phyloP scores from a whole-genome alignment of 2,888 invertebrate genomes.

The Limnephilus marmoratus region DNA sequence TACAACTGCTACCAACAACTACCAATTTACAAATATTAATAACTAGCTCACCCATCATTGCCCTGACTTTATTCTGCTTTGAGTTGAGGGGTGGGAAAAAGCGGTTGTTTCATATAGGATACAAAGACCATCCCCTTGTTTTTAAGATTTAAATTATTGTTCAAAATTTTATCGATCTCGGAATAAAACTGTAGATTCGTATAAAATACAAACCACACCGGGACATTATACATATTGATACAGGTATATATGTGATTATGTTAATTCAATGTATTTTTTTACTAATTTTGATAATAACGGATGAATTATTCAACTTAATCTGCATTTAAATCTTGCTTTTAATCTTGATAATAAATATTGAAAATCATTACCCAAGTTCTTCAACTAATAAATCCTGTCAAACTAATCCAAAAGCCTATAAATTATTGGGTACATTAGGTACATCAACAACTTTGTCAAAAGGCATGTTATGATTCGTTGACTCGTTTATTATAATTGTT shows the following conservation, averaged over 20 bases:
- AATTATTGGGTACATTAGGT: not conserved
- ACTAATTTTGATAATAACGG: not conserved
- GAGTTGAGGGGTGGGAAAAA: too few relatives aligned
- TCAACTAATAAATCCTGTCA: not conserved
- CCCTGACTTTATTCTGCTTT: too few relatives aligned
- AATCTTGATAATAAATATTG: not conserved
- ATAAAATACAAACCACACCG: too few relatives aligned
- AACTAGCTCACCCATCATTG: too few relatives aligned
- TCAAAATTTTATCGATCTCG: too few relatives aligned
- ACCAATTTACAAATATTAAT: too few relatives aligned
- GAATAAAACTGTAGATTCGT: too few relatives aligned
- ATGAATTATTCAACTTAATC: not conserved
- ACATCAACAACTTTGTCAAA: not conserved
- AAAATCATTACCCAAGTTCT: not conserved
- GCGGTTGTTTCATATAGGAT: too few relatives aligned
- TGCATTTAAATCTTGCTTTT: not conserved
- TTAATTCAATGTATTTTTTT: not conserved
- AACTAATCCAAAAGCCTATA: not conserved
- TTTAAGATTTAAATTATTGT: too few relatives aligned
- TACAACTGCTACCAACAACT: too few relatives aligned
- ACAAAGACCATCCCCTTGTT: too few relatives aligned
- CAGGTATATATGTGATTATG: not conserved
- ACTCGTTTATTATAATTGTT: not conserved
- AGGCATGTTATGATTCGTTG: not conserved
- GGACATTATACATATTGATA: too few relatives aligned